A percentile compares a stretch with the other conserved stretches of the same genome.
Evolutionary conservation across 2,888 invertebrate species (phyloP).

Genomic region (Phasia obesa): DNA sequence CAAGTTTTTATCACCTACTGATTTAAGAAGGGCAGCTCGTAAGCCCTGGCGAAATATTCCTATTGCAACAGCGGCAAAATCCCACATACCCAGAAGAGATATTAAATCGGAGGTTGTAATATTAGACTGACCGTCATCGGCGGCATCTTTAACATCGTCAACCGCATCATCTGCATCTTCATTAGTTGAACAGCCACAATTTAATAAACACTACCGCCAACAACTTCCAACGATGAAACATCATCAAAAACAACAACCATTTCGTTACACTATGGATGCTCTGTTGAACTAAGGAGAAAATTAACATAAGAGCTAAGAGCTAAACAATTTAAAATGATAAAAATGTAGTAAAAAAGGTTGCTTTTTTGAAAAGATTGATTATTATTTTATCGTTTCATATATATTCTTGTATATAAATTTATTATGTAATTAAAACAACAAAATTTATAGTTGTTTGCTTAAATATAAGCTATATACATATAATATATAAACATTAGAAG

Average conservation of each 20-base stretch:
- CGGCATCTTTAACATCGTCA: constrained; percentile 73
- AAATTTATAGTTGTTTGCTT: constrained; percentile 67
- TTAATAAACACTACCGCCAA: constrained; percentile 61
- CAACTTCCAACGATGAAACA: constrained; percentile 65
- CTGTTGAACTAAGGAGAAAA: constrained; percentile 83
- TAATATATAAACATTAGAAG: constrained; percentile 15
- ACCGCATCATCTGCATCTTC: constrained; percentile 65
- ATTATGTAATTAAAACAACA: constrained; percentile 52
- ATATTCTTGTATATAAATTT: constrained; percentile 63
- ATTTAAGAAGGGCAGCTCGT: constrained; percentile 91
- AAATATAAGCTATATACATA: constrained; percentile 60
- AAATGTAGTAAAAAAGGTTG: constrained; percentile 19
- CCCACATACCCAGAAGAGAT: constrained; percentile 79
- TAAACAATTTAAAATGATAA: constrained; percentile 4
- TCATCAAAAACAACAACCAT: constrained; percentile 81
- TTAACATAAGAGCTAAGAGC: not conserved
- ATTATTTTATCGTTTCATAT: constrained; percentile 26
- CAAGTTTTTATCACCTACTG: constrained; percentile 89
- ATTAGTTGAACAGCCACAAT: constrained; percentile 65
- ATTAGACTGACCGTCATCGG: constrained; percentile 87
- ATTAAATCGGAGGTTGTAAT: constrained; percentile 88
- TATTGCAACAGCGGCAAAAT: constrained; percentile 71
- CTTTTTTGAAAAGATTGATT: constrained; percentile 28
- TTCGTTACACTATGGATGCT: constrained; percentile 87
- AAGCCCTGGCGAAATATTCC: constrained; percentile 90